Evolutionary conservation across 2,113 vertebrate genomes (phyloP).

Genomic region (Lagopus muta): DNA sequence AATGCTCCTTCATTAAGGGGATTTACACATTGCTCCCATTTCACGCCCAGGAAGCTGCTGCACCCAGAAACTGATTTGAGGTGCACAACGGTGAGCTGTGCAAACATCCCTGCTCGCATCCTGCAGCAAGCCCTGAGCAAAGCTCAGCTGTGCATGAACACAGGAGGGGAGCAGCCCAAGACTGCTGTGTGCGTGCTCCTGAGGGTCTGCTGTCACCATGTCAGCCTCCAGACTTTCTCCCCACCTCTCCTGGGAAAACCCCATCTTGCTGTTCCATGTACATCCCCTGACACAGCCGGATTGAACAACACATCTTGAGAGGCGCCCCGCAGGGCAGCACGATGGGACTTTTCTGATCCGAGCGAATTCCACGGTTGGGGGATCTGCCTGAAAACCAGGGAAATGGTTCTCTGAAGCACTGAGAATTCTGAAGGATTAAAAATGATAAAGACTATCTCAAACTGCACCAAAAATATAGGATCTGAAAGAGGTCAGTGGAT

Average conservation of each 20-base stretch:
- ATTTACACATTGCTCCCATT: background rate
- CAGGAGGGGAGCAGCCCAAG: background rate
- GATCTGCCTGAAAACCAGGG: background rate
- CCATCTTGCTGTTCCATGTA: background rate
- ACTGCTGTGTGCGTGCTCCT: background rate
- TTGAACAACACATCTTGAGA: background rate
- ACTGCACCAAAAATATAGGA: background rate
- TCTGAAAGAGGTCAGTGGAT: accelerated
- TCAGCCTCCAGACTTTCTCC: background rate
- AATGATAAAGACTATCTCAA: background rate
- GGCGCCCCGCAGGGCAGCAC: background rate
- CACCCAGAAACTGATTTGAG: background rate
- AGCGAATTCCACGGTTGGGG: background rate
- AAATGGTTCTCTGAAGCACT: background rate
- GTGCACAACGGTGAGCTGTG: accelerated
- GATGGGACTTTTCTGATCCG: background rate
- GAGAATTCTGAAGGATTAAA: background rate
- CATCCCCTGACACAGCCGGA: background rate
- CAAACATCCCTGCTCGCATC: background rate
- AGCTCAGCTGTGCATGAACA: background rate
- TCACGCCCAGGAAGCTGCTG: background rate
- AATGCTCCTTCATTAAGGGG: background rate
- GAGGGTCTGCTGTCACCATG: background rate
- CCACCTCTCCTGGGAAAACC: background rate
- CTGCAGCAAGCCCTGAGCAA: background rate